Base-by-base conservation (phyloP, 2,797 vertebrate genomes). In the Synaphobranchus kaupii region DNA sequence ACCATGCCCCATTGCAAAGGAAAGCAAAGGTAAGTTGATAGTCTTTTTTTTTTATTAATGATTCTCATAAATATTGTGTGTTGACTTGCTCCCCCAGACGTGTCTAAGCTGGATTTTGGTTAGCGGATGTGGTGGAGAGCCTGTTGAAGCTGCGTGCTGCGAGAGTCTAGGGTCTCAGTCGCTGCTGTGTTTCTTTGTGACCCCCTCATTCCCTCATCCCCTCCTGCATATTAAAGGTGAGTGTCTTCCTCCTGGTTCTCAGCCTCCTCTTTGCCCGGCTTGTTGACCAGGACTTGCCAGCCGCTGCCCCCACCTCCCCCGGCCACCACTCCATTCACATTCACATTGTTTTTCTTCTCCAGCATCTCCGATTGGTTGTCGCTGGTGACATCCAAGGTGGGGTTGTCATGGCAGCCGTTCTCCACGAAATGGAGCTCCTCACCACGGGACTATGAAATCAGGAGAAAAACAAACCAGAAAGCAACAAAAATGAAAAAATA, bases 321-420 rank as follows among this genome's bases (percentile, higher is more conserved):
- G 31, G 95, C 95, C 25, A 95, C 92, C 0, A 97, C 96, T 7
- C 98, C 98, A 0, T 99, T 99, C 8, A 98, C 98, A 0, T 99
- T 99, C 92, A 97, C 92, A 0, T 97, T 98, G 4, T 96, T 95
- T 89, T 98, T 98, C 94, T 99, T 99, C 94, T 99, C 97, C 91
- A 96, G 97, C 96, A 97, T 96, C 94, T 98, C 98, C 0, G 98
- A 96, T 90, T 98, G 98, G 94, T 96, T 94, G 93, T 99, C 98
- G 17, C 96, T 98, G 86, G 97, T 97, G 88, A 99, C 97, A 7
- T 99, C 98, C 94, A 99, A 92, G 54, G 97, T 99, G 88, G 98
- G 98, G 95, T 99, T 99, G 95, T 99, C 98, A 83, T 99, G 98
- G 95, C 98, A 99, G 94, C 98, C 98, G 0, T 99, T 99, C 95